A percentile compares a stretch with the other conserved stretches of the same genome.
Conservation (phyloP, 2,113 vertebrate species). For the Rousettus leschenaultii region DNA sequence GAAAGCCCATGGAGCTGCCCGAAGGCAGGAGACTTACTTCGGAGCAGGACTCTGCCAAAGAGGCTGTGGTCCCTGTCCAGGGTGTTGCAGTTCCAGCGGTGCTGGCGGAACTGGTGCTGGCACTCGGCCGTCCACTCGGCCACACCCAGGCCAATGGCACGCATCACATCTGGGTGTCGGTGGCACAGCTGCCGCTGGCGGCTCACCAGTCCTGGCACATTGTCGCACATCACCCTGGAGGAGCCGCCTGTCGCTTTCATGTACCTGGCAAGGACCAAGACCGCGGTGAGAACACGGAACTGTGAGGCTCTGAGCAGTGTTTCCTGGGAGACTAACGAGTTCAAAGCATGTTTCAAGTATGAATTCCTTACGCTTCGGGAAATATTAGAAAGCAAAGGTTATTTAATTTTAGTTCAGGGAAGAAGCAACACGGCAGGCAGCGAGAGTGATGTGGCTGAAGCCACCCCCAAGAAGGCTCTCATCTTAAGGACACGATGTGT, state of each 20-base stretch:
- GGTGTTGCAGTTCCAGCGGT: slow-evolving; percentile 97
- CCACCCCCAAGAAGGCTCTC: not conserved
- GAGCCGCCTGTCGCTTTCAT: slow-evolving; percentile 92
- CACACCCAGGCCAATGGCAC: slow-evolving; percentile 90
- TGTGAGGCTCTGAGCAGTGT: too few species aligned
- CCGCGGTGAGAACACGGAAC: not conserved
- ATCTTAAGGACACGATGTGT: not conserved
- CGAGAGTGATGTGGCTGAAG: not conserved
- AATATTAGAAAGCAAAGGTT: not conserved
- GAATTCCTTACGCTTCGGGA: not conserved
- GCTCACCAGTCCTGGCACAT: slow-evolving; percentile 94
- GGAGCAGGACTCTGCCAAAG: slow-evolving; percentile 90
- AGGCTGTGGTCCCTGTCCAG: slow-evolving; percentile 90
- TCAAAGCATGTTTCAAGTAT: not conserved
- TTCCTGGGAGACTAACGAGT: not conserved
- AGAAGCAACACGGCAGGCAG: not conserved
- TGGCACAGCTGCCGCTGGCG: slow-evolving; percentile 95
- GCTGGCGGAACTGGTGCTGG: slow-evolving; percentile 95
- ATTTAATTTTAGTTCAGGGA: not conserved
- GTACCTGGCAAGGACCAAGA: slow-evolving; percentile 83
- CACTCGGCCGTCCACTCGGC: slow-evolving; percentile 94
- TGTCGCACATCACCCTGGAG: slow-evolving; percentile 95
- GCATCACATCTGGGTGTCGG: slow-evolving; percentile 92
- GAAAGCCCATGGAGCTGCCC: fast-evolving
- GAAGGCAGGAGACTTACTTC: slow-evolving; percentile 85